Conservation (phyloP, 2,888 invertebrate genomes). For the Punctoribates punctum region DNA sequence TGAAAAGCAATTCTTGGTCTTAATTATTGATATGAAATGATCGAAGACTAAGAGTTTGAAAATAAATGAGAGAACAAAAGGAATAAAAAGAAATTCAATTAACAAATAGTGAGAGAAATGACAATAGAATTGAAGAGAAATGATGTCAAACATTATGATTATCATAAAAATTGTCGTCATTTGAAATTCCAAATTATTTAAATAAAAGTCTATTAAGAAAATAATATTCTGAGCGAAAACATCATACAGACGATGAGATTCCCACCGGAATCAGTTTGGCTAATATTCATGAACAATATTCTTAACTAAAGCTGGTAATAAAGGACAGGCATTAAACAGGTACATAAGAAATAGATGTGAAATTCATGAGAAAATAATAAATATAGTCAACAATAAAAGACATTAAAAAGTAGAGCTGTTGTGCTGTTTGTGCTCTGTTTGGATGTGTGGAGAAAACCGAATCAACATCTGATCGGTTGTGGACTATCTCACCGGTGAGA, state of each 20-base stretch:
- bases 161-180: not conserved
- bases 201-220: slow-evolving; percentile 10
- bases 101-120: too few relatives aligned
- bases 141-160: too few relatives aligned
- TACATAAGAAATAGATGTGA: not conserved
- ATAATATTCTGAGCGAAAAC: not conserved
- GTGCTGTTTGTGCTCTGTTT: not conserved
- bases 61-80: too few relatives aligned
- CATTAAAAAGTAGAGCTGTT: slow-evolving; percentile 22
- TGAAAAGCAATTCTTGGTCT: too few relatives aligned
- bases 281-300: slow-evolving; percentile 21
- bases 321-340: not conserved
- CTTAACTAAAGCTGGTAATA: slow-evolving; percentile 21
- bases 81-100: too few relatives aligned
- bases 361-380: slow-evolving; percentile 30
- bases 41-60: too few relatives aligned
- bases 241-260: slow-evolving; percentile 2
- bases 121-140: too few relatives aligned
- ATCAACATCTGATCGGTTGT: slow-evolving; percentile 16
- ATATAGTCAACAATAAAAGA: slow-evolving; percentile 2
- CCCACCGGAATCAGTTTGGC: slow-evolving; percentile 9
- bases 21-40: too few relatives aligned
- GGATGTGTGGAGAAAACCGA: not conserved
- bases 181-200: not conserved
- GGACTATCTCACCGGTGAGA: slow-evolving; percentile 33